Evolutionary conservation across 1,140 invertebrate genomes (phyloP).

Genomic region (Nebria ingens): DNA sequence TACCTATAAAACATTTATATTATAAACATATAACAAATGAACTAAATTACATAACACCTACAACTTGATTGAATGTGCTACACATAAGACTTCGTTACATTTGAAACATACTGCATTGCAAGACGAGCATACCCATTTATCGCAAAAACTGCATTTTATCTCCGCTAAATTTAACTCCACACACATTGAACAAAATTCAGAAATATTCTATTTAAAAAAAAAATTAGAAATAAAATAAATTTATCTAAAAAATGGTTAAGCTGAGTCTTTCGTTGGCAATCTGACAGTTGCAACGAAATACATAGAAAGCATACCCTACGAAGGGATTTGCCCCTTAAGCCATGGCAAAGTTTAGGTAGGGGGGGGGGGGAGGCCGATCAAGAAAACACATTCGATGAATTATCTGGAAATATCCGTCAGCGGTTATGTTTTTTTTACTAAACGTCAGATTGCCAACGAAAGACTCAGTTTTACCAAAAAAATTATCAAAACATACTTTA

Average conservation of each 20-base stretch:
- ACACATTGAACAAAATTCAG: neutral
- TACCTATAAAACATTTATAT: neutral
- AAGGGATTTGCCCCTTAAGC: no score
- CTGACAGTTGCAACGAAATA: no score
- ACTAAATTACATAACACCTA: neutral
- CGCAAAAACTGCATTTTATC: neutral
- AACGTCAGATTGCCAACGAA: no score
- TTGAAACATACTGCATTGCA: neutral
- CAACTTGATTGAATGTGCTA: neutral
- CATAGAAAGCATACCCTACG: no score
- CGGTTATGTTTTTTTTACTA: no score
- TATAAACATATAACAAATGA: neutral
- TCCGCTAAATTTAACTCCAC: neutral
- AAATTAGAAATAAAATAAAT: neutral
- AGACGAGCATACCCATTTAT: neutral
- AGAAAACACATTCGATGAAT: no score
- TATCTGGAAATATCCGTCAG: no score
- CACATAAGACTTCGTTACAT: neutral
- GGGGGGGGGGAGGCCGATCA: no score
- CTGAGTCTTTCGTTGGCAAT: no score
- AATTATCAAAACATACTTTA: neutral
- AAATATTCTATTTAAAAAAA: slow-evolving; percentile 1
- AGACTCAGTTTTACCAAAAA: neutral
- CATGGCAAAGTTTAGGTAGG: no score
- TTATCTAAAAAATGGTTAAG: no score